Evolutionary conservation across 2,888 invertebrate genomes (phyloP).

Genomic region (Phrixothrix hirtus): DNA sequence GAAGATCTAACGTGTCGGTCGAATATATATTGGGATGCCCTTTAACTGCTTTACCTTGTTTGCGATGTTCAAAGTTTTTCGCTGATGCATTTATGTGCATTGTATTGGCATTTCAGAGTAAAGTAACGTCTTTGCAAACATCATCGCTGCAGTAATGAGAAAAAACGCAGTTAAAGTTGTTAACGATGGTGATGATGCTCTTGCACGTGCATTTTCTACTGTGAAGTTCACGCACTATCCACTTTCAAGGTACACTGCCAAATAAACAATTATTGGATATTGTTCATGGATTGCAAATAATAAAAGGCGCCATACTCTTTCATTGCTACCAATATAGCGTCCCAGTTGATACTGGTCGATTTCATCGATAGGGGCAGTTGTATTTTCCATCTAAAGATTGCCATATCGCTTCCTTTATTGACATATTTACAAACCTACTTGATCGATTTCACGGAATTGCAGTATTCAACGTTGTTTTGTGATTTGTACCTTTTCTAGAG

Average conservation of each 20-base stretch:
- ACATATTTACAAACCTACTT: slow-evolving; percentile 11
- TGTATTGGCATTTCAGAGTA: slow-evolving; percentile 23
- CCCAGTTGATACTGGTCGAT: slow-evolving; percentile 37
- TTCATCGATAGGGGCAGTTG: slow-evolving; percentile 39
- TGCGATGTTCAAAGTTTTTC: slow-evolving; percentile 22
- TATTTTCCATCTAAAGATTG: slow-evolving; percentile 32
- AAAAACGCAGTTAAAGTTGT: slow-evolving; percentile 24
- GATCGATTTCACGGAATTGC: slow-evolving; percentile 33
- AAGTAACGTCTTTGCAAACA: slow-evolving; percentile 28
- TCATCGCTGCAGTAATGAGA: slow-evolving; percentile 16
- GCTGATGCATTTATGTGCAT: slow-evolving; percentile 22
- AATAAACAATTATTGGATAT: slow-evolving; percentile 12
- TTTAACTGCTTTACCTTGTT: slow-evolving; percentile 18
- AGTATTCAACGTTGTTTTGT: slow-evolving; percentile 48
- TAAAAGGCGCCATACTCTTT: slow-evolving; percentile 39
- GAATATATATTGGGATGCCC: slow-evolving; percentile 28
- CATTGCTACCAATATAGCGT: slow-evolving; percentile 39
- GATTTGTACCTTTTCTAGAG: slow-evolving; percentile 39
- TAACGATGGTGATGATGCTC: slow-evolving; percentile 12
- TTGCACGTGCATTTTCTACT: slow-evolving; percentile 4
- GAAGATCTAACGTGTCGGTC: slow-evolving; percentile 38
- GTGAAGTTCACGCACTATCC: slow-evolving; percentile 30
- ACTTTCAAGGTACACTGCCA: slow-evolving; percentile 21
- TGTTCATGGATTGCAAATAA: slow-evolving; percentile 22
- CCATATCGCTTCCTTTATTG: slow-evolving; percentile 31